Evolutionary conservation across 2,797 vertebrate species (phyloP), one percentile per base, ranked within the genome.

Genomic region (Oceanodroma leucorhoa): DNA sequence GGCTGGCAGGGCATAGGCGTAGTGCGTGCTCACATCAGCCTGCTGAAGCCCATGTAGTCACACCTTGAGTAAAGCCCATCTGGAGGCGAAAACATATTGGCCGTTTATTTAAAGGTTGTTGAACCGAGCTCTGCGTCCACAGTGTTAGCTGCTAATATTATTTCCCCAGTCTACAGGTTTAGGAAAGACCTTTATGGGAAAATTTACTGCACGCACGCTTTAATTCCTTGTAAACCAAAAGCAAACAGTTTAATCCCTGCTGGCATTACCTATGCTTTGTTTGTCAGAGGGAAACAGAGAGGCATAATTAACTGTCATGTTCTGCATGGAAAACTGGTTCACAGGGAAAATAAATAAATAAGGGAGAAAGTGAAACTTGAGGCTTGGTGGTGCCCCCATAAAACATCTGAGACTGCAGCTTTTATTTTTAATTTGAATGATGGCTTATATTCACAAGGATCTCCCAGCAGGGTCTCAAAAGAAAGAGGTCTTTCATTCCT

Each of bases 171-270:
- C 91, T 90, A 73, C 1, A 10, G 75, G 58, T 80, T 97, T 87
- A 83, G 77, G 78, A 89, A 94, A 94, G 87, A 93, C 86, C 88
- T 94, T 96, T 96, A 89, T 2, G 26, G 77, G 78, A 69, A 96
- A 96, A 95, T 90, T 95, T 97, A 83, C 92, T 92, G 62, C 91
- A 77, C 69, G 87, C 54, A 34, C 8, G 32, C 82, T 94, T 86
- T 96, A 97, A 97, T 96, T 96, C 97, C 95, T 94, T 96, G 95
- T 97, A 97, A 97, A 97, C 91, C 94, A 78, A 95, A 96, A 95
- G 80, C 96, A 97, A 97, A 97, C 90, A 94, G 36, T 92, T 97
- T 97, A 96, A 97, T 97, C 97, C 90, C 80, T 36, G 48, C 72
- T 92, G 83, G 86, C 83, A 89, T 94, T 95, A 85, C 78, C 93